phyloP scores from a whole-genome alignment of 1,140 invertebrate genomes.

The Paracyclopina nana region DNA sequence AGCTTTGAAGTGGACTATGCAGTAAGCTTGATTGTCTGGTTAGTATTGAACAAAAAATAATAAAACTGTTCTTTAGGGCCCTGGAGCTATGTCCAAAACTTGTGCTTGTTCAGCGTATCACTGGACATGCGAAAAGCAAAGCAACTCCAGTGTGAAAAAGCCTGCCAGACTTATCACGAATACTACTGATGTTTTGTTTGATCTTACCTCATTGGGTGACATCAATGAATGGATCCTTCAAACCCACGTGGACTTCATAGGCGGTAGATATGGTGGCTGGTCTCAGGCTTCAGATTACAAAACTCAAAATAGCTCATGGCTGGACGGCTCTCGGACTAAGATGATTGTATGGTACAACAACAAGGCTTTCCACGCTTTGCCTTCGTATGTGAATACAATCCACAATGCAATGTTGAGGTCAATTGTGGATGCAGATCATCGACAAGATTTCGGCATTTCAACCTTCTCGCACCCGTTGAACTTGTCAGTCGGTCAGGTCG shows the following conservation, averaged over 20 bases:
- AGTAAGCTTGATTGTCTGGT: background rate
- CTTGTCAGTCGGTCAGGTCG: no score
- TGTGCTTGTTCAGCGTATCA: background rate
- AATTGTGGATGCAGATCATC: background rate
- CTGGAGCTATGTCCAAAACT: background rate
- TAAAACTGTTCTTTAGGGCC: background rate
- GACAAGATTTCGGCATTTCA: no score
- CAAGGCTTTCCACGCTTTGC: conserved; percentile 53
- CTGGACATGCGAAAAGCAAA: background rate
- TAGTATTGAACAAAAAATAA: background rate
- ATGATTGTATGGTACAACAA: conserved; percentile 62
- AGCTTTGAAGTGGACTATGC: background rate
- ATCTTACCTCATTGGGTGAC: background rate
- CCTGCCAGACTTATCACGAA: background rate
- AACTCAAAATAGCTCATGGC: no score
- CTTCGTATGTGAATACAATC: conserved; percentile 47
- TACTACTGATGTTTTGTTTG: background rate
- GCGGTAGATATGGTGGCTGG: background rate
- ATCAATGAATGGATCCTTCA: background rate
- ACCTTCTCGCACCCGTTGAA: no score
- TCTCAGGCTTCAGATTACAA: no score
- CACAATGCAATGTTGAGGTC: conserved; percentile 33
- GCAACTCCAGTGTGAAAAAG: background rate
- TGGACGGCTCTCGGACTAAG: no score
- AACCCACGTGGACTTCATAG: background rate